phyloP scores from a whole-genome alignment of 2,888 invertebrate species.

The Cerastoderma edule region DNA sequence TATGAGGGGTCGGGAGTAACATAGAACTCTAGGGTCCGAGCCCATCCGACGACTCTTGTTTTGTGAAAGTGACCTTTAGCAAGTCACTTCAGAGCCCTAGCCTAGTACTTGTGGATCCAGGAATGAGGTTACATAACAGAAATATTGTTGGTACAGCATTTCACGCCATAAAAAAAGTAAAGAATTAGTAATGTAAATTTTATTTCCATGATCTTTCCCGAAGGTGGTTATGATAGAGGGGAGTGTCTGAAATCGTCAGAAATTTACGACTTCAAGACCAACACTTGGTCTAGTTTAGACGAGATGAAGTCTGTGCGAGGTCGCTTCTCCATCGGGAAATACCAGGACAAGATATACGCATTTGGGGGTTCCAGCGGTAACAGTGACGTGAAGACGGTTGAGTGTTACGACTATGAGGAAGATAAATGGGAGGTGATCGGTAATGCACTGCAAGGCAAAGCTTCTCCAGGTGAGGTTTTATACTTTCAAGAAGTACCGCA shows the following conservation, averaged over 20 bases:
- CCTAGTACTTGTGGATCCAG: too few species aligned
- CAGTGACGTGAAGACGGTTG: conserved; percentile 90
- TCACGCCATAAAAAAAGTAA: too few species aligned
- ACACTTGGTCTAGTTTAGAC: conserved; percentile 89
- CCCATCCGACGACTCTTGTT: too few species aligned
- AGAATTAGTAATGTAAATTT: too few species aligned
- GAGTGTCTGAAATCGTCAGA: conserved; percentile 92
- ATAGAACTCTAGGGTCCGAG: too few species aligned
- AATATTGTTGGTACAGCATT: too few species aligned
- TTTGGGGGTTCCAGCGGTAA: conserved; percentile 94
- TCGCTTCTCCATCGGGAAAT: conserved; percentile 90
- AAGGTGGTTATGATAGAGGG: conserved; percentile 93
- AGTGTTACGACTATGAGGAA: conserved; percentile 86
- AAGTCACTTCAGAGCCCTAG: too few species aligned
- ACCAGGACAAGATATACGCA: conserved; percentile 88
- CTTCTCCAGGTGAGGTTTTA: conserved; percentile 52
- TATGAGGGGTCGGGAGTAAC: too few species aligned
- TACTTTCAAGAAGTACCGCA: too few species aligned
- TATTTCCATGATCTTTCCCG: too few species aligned
- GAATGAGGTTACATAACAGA: too few species aligned
- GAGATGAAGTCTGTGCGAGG: conserved; percentile 90
- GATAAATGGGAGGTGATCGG: conserved; percentile 86
- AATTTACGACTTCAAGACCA: conserved; percentile 89
- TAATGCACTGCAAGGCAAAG: conserved; percentile 84
- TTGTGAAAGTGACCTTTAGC: too few species aligned